A percentile compares a stretch with the other conserved stretches of the same genome.
Evolutionary conservation across 2,888 invertebrate species (phyloP).

Genomic region (Volucella inflata): DNA sequence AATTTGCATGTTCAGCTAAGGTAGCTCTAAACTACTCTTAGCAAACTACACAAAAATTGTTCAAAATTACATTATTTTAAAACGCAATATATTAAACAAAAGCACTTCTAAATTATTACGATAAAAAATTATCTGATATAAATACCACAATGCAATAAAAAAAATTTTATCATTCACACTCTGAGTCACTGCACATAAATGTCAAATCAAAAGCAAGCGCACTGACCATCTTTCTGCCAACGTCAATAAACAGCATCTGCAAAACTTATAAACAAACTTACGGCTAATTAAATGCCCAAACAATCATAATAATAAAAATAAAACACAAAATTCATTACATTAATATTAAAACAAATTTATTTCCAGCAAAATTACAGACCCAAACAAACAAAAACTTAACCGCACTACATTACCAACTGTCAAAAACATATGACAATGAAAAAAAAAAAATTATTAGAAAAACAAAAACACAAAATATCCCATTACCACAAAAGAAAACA

Average conservation of each 20-base stretch:
- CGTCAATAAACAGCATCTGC: background rate
- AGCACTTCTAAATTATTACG: background rate
- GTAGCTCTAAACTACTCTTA: too few relatives aligned
- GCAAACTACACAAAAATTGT: too few relatives aligned
- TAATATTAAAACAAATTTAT: constrained; percentile 20
- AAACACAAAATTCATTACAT: constrained; percentile 18
- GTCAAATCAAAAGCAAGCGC: constrained; percentile 28
- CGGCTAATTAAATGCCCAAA: background rate
- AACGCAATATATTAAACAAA: background rate
- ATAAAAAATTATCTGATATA: background rate
- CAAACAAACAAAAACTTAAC: constrained; percentile 28
- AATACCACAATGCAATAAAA: background rate
- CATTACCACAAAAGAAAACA: constrained; percentile 35
- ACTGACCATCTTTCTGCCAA: background rate
- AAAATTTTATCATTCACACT: background rate
- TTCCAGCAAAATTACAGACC: background rate
- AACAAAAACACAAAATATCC: constrained; percentile 53
- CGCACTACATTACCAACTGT: constrained; percentile 39
- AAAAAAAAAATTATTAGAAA: constrained; percentile 31
- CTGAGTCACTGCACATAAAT: constrained; percentile 42
- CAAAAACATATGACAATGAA: constrained; percentile 75
- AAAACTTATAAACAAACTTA: constrained; percentile 13
- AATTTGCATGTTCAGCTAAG: too few relatives aligned
- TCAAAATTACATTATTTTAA: too few relatives aligned
- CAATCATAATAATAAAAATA: constrained; percentile 10